Evolutionary conservation across 2,888 invertebrate species (phyloP), one percentile per base, ranked within the genome.

Genomic region (Heteromurus nitidus): DNA sequence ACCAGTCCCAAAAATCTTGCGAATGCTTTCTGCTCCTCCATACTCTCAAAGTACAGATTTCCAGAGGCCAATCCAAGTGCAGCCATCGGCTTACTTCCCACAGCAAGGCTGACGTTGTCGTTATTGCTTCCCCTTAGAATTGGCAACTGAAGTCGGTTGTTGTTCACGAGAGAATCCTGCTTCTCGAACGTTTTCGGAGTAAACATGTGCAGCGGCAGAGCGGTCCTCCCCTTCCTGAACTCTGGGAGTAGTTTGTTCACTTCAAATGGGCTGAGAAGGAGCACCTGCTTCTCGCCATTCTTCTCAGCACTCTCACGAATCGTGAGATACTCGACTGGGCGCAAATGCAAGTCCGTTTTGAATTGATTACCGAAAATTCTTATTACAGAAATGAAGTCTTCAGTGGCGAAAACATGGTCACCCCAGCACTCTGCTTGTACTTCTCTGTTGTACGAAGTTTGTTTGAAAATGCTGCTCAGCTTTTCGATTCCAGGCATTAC

Each of bases 351-450:
- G 50, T 80, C 73, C 11, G 73, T 67, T 53, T 53, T 62, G 30
- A 64, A 47, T 1, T 62, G 22, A n/a, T 16, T 18, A 16, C 55
- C 55, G 1, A 30, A 24, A 30, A 26, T n/a, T 30, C 44, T 65
- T 3, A 83, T 60, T 5, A 81, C 79, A 1, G 69, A 36, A 44
- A 60, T 22, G 22, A 82, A 84, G 42, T 84, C 84, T 20, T 30
- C 36, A 0, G 84, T 79, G 0, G 67, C 84, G 64, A 44, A 81
- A 3, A 81, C 65, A 2, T 55, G 44, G 16, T 16, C 20, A 20
- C 70, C 67, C 72, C 72, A 75, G 3, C 26, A 42, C 11, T 67
- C 62, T 3, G 60, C 68, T 30, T 70, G 60, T 3, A 80, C 53
- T 13, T 26, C 7, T 24, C 47, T 31, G 16, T 26, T 65, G 42